phyloP scores from a whole-genome alignment of 2,888 invertebrate species.

The Serripes groenlandicus region DNA sequence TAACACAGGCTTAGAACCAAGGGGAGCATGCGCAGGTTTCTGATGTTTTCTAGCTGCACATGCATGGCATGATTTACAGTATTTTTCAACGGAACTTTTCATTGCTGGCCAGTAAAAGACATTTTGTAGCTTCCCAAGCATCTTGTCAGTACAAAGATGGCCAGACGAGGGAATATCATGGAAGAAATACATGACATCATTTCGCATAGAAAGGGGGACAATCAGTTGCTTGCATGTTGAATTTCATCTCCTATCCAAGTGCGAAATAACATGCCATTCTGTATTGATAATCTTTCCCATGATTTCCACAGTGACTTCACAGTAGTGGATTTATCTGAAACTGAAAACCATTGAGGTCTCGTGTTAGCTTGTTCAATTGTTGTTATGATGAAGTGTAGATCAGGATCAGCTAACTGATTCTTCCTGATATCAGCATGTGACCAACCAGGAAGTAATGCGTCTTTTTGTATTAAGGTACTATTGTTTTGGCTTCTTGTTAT shows the following conservation, averaged over 20 bases:
- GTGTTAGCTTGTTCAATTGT: not conserved
- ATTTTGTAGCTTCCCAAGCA: constrained; percentile 8
- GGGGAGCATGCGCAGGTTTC: constrained; percentile 7
- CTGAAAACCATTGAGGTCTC: constrained; percentile 4
- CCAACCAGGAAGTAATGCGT: not conserved
- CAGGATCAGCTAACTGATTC: not conserved
- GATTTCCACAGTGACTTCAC: constrained; percentile 28
- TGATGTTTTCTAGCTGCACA: constrained; percentile 44
- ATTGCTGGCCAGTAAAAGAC: constrained; percentile 41
- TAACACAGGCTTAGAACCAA: constrained; percentile 19
- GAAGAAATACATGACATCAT: constrained; percentile 19
- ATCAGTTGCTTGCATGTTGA: constrained; percentile 20
- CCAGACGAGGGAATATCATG: constrained; percentile 45
- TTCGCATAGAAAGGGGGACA: not conserved
- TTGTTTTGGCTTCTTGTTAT: not conserved
- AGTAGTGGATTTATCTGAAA: not conserved
- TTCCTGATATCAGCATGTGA: not conserved
- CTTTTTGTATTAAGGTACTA: too few species aligned
- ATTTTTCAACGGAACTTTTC: constrained; percentile 22
- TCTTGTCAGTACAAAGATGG: constrained; percentile 48
- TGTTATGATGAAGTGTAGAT: not conserved
- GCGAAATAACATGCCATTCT: constrained; percentile 26
- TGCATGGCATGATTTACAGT: constrained; percentile 28
- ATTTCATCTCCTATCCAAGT: constrained; percentile 21
- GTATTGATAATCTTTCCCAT: constrained; percentile 31